A percentile compares a stretch with the other conserved stretches of the same genome.
Conservation (phyloP, 2,113 vertebrate genomes). For the Tor tambroides region DNA sequence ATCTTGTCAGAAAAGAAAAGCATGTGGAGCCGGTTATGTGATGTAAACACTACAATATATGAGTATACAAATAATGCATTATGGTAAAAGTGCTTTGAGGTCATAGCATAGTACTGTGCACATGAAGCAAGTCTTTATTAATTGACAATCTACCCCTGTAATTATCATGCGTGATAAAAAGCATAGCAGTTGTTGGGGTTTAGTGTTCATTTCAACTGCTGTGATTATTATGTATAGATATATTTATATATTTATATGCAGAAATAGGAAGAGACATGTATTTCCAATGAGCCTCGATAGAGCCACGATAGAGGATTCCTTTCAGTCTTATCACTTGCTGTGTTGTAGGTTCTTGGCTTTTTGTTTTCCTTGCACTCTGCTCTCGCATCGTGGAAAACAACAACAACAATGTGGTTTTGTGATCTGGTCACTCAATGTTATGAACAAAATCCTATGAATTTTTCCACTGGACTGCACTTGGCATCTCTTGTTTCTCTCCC, state of each 20-base stretch:
- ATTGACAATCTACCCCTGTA: background rate
- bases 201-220: no score
- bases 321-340: background rate
- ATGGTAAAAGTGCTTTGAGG: background rate
- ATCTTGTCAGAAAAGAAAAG: background rate
- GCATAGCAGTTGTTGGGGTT: no score
- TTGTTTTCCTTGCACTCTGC: background rate
- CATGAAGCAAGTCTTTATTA: background rate
- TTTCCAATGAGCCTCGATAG: background rate
- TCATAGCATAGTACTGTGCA: background rate
- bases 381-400: background rate
- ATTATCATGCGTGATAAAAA: no score
- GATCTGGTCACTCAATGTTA: background rate
- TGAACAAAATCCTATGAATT: background rate
- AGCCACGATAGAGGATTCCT: background rate
- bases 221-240: background rate
- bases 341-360: background rate
- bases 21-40: background rate
- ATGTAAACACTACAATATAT: background rate
- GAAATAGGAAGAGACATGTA: background rate
- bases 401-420: background rate
- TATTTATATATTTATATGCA: background rate
- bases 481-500: background rate
- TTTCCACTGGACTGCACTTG: background rate
- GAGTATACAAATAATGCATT: background rate